phyloP scores from a whole-genome alignment of 1,140 invertebrate species.

The Megathymus violae region DNA sequence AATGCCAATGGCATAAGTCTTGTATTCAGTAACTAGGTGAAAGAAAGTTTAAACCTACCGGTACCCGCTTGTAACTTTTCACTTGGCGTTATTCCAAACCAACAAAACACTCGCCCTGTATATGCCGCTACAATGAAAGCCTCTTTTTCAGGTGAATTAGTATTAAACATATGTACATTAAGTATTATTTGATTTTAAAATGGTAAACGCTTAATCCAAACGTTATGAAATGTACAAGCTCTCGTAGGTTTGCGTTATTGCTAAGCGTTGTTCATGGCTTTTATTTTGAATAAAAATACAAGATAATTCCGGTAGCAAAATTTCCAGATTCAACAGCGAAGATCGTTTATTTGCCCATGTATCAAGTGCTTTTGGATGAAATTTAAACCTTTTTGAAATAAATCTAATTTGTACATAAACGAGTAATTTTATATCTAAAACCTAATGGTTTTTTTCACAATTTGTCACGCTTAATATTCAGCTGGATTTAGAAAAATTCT shows the following conservation, averaged over 20 bases:
- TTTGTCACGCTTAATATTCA: too few relatives aligned
- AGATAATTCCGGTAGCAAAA: neutral
- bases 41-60: slow-evolving; percentile 15
- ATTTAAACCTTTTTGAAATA: neutral
- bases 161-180: slow-evolving; percentile 8
- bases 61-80: slow-evolving; percentile 23
- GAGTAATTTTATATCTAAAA: too few relatives aligned
- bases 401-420: too few relatives aligned
- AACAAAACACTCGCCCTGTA: slow-evolving; percentile 23
- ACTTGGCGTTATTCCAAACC: slow-evolving; percentile 30
- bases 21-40: slow-evolving; percentile 5
- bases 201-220: slow-evolving; percentile 22
- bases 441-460: too few relatives aligned
- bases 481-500: too few relatives aligned
- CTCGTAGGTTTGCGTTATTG: slow-evolving; percentile 29
- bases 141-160: slow-evolving; percentile 21
- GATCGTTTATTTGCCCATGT: neutral
- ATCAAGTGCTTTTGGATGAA: neutral
- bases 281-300: neutral
- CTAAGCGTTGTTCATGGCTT: slow-evolving; percentile 21
- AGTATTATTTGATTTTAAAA: slow-evolving; percentile 35
- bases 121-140: slow-evolving; percentile 7
- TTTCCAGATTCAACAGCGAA: neutral
- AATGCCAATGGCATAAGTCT: slow-evolving; percentile 11
- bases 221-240: slow-evolving; percentile 13